Conservation (phyloP, 2,888 invertebrate genomes). For the Resseliella maxima region DNA sequence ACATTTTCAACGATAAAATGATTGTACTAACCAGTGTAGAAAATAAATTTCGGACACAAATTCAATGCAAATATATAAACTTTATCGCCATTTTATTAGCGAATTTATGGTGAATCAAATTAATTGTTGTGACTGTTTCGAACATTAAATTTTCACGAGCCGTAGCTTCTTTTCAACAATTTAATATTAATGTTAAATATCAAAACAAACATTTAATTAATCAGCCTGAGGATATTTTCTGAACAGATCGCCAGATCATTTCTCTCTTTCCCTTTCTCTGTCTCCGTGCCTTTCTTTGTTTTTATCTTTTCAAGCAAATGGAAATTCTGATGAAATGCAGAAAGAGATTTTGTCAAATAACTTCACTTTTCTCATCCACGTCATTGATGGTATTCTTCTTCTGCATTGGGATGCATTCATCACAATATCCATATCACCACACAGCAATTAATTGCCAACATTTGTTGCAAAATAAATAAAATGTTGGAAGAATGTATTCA, state of each 20-base stretch:
- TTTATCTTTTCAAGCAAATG: too few species aligned
- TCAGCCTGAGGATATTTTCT: constrained; percentile 32
- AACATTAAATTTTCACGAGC: not conserved
- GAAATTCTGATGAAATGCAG: too few species aligned
- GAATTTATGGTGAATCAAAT: constrained; percentile 1
- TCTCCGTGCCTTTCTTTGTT: too few species aligned
- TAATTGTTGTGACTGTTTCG: not conserved
- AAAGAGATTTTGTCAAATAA: too few species aligned
- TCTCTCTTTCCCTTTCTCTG: not conserved
- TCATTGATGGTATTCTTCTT: too few species aligned
- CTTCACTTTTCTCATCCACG: too few species aligned
- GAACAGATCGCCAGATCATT: not conserved
- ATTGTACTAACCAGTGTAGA: too few species aligned
- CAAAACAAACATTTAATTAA: constrained; percentile 49
- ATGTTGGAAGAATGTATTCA: not conserved
- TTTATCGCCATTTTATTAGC: constrained; percentile 10
- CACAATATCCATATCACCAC: too few species aligned
- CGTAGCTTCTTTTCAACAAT: not conserved
- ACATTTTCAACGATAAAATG: too few species aligned
- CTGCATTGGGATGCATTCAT: too few species aligned
- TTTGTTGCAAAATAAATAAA: constrained; percentile 18
- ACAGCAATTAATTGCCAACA: too few species aligned
- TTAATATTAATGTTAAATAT: constrained; percentile 49
- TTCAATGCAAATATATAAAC: not conserved
- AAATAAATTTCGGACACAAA: not conserved